A percentile compares a stretch with the other conserved stretches of the same genome.
phyloP scores from a whole-genome alignment of 2,113 vertebrate species.

The Actenoides lindsayi region DNA sequence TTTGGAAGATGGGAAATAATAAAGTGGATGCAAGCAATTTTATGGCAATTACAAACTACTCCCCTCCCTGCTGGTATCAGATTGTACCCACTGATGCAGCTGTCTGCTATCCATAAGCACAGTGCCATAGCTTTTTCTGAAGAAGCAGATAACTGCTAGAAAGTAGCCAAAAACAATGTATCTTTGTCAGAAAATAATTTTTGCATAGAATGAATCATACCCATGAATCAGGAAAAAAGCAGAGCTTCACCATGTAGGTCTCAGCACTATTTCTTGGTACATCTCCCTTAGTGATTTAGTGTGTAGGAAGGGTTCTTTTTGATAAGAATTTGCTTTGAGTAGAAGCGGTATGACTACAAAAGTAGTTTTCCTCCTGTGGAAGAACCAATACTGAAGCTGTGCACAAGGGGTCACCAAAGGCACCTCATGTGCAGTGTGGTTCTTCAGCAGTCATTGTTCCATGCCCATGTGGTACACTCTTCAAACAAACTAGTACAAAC shows the following conservation, averaged over 20 bases:
- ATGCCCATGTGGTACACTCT: background rate
- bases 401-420: background rate
- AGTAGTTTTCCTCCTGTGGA: background rate
- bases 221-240: background rate
- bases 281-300: background rate
- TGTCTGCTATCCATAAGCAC: background rate
- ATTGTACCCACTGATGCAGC: background rate
- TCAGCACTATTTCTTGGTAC: background rate
- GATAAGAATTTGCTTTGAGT: background rate
- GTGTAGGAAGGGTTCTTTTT: background rate
- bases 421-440: background rate
- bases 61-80: background rate
- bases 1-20: background rate
- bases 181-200: conserved; percentile 11
- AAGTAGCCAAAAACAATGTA: background rate
- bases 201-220: background rate
- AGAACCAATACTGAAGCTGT: background rate
- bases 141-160: background rate
- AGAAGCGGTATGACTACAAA: background rate
- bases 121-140: background rate
- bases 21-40: background rate
- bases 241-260: background rate
- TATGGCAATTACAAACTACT: background rate
- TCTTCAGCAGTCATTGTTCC: background rate
- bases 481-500: background rate